Percentiles rank a stretch among this genome's conserved stretches.
Conservation (phyloP, 2,113 vertebrate genomes). For the Talpa occidentalis region DNA sequence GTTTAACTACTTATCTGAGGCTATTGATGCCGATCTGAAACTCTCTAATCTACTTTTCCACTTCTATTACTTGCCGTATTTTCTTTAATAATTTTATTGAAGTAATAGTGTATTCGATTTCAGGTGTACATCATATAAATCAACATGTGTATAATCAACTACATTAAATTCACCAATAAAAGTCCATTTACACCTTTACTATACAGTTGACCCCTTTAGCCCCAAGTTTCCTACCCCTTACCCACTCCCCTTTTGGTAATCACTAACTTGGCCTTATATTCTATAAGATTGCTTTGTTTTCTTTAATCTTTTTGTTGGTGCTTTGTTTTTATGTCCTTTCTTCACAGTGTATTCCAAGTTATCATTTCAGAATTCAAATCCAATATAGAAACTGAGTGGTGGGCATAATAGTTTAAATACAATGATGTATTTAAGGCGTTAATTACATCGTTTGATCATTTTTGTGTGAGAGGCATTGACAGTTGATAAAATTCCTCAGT, state of each 20-base stretch:
- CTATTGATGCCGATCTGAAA: background rate
- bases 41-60: background rate
- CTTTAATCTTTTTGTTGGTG: background rate
- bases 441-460: background rate
- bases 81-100: background rate
- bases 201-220: background rate
- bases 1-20: background rate
- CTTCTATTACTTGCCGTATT: background rate
- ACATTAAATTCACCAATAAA: background rate
- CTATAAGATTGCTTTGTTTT: no score
- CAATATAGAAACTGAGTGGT: background rate
- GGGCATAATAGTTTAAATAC: background rate
- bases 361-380: slow-evolving; percentile 18
- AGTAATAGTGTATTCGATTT: background rate
- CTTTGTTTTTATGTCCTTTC: background rate
- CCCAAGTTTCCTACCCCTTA: no score
- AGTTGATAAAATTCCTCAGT: background rate
- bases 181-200: background rate
- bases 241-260: no score
- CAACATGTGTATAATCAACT: background rate
- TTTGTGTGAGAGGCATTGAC: background rate
- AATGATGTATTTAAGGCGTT: background rate
- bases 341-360: background rate
- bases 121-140: background rate
- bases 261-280: no score